Percentiles rank a stretch among this genome's conserved stretches.
These are phyloP conservation scores for Lepilemur ruficaudatus DNA, from an alignment of 2,797 vertebrate species.

Conservation along the genomic window DNA sequence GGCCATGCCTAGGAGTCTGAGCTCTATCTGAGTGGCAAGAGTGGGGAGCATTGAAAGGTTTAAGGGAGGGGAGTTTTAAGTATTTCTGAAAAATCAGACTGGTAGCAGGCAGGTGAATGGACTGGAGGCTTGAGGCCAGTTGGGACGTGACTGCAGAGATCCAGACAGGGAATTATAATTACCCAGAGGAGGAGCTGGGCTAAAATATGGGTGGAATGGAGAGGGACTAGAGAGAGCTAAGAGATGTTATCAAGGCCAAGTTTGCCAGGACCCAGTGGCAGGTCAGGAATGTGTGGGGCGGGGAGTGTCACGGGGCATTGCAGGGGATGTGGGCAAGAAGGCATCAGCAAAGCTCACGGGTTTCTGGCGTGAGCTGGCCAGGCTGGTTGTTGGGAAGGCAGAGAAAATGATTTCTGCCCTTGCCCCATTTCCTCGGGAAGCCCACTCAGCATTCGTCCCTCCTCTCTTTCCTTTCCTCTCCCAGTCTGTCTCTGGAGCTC, in stretches of 20 bases:
- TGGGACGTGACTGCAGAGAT: not conserved
- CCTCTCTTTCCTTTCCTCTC: not conserved
- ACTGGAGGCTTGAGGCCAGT: not conserved
- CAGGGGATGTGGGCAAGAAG: not conserved
- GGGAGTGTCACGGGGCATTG: rapidly evolving
- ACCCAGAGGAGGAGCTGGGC: not conserved
- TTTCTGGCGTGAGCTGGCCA: not conserved
- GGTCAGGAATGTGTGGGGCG: not conserved
- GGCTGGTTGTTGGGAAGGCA: not conserved
- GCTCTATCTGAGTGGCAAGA: not conserved
- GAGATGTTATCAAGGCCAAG: not conserved
- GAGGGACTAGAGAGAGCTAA: not conserved
- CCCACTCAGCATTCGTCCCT: not conserved
- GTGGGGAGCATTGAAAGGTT: not conserved
- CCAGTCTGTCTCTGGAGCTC: not conserved
- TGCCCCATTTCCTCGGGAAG: not conserved
- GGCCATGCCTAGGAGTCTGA: not conserved
- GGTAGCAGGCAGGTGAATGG: not conserved
- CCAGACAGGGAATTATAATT: not conserved
- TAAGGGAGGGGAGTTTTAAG: not conserved
- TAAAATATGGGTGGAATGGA: not conserved
- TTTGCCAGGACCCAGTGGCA: not conserved
- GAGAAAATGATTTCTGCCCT: not conserved
- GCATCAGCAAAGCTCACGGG: not conserved
- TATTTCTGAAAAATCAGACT: not conserved